Base-by-base conservation (phyloP, 2,113 vertebrate species). In the Mobula hypostoma region DNA sequence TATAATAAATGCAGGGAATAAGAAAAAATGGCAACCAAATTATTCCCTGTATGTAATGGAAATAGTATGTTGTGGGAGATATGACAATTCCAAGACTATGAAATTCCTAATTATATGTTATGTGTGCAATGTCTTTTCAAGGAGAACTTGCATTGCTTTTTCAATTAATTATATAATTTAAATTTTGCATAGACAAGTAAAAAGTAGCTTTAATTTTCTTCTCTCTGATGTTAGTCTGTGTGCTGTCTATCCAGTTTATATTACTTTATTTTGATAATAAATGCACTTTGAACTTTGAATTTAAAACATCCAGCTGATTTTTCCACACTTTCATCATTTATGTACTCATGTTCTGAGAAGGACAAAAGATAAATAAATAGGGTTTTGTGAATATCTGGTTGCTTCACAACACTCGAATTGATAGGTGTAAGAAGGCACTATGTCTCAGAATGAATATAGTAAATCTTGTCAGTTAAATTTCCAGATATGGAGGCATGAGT, bases 31-130 rank as follows among this genome's bases (percentile, higher is more conserved):
- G 48, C 21, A 19, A 90, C 66, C 27, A 66, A 63, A n/a, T n/a
- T 90, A 17, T 63, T 66, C 58, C 29, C n/a, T 66, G 15, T 68
- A 66, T 32, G 66, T 68, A 63, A 90, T 90, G 61, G 85, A 90
- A 90, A 32, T 90, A 66, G 32, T 68, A 90, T 90, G 61, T 58
- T 63, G 61, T 66, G 61, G n/a, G 85, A 90, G 61, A 90, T 90
- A 66, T 68, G 85, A 88, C 15, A 90, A 66, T 63, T 32, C 40
- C 32, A 90, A 90, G 61, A 90, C 85, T 90, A 32, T 66, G 15
- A 32, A 90, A 68, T 90, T 66, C n/a, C 85, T 90, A 90, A 90
- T 90, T 90, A n/a, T 32, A 17, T n/a, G 85, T 68, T 32, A 32
- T n/a, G 17, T 12, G 7, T 66, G 61, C 5, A 90, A 66, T 61